Evolutionary conservation across 2,797 vertebrate genomes (phyloP), one percentile per base, ranked within the genome.

Genomic region (Clarias laeviceps): DNA sequence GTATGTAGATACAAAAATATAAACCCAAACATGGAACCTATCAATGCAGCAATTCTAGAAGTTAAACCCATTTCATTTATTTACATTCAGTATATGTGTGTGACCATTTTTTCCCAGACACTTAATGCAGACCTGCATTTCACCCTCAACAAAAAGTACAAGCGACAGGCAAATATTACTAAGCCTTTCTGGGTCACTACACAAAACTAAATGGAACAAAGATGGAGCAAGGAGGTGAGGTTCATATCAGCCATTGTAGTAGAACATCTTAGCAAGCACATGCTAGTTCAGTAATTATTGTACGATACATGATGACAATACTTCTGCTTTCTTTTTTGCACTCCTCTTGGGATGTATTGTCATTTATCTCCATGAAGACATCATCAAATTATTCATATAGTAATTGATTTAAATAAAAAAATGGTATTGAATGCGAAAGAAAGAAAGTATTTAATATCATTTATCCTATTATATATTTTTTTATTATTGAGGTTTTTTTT

Each of bases 161-260:
- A 73, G 50, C 22, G 12, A 54, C 70, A 18, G 32, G 27, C 17
- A 14, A 15, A 50, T 73, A 17, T 50, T 27, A 82, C 84, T 45
- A 72, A 82, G 83, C 45, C 86, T 89, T 89, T 89, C 82, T 86
- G 80, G 88, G 89, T 61, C 88, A 90, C 56, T 73, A 24, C 72
- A 85, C 64, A 34, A 37, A 68, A 40, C 32, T 18, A 37, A 85
- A 82, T 69, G 50, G 61, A 64, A 83, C 62, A 82, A 68, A 86
- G 69, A 82, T 56, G 62, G 78, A 80, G 73, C 73, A 80, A 56
- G 2, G 57, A 69, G 34, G 65, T 40, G 32, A 57, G 37, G 57
- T 61, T 85, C 82, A 72, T 34, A 73, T 34, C n/a, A 79, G 65
- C 8, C 32, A 40, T 82, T 86, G 62, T 50, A 74, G 27, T 6